Percentiles rank a stretch among this genome's conserved stretches.
These are phyloP conservation scores for Gasteruption jaculator DNA, from an alignment of 2,888 invertebrate species.

Conservation along the genomic window DNA sequence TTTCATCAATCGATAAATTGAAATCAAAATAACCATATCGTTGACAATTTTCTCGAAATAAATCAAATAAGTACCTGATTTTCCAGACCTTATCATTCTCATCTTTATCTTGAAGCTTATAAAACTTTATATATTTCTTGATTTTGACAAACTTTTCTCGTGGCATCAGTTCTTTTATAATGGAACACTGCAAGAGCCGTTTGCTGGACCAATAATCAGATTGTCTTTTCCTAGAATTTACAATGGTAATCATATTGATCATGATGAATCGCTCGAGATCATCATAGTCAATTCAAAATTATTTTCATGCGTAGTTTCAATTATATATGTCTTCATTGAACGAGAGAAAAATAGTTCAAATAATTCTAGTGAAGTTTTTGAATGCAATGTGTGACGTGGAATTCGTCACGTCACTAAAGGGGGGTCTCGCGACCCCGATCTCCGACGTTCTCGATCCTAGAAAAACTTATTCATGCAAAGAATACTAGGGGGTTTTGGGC, in stretches of 20 bases:
- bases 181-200: slow-evolving; percentile 7
- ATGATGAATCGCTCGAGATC: slow-evolving; percentile 14
- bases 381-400: no score
- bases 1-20: slow-evolving; percentile 16
- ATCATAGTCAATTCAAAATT: slow-evolving; percentile 14
- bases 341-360: slow-evolving; percentile 13
- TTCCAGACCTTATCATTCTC: slow-evolving; percentile 17
- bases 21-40: slow-evolving; percentile 13
- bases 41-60: slow-evolving; percentile 15
- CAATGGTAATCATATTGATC: slow-evolving; percentile 14
- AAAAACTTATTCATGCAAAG: no score
- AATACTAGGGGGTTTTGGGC: no score
- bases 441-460: no score
- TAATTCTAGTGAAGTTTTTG: slow-evolving; percentile 14
- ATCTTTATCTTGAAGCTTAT: slow-evolving; percentile 13
- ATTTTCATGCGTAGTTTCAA: slow-evolving; percentile 16
- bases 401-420: no score
- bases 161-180: slow-evolving; percentile 13
- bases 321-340: slow-evolving; percentile 17
- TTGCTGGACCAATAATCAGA: slow-evolving; percentile 15
- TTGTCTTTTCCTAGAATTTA: no score
- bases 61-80: slow-evolving; percentile 13
- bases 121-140: slow-evolving; percentile 14
- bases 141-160: slow-evolving; percentile 15
- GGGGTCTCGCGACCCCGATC: no score